phyloP scores from a whole-genome alignment of 2,888 invertebrate genomes.

The Lasioglossum calceatum region DNA sequence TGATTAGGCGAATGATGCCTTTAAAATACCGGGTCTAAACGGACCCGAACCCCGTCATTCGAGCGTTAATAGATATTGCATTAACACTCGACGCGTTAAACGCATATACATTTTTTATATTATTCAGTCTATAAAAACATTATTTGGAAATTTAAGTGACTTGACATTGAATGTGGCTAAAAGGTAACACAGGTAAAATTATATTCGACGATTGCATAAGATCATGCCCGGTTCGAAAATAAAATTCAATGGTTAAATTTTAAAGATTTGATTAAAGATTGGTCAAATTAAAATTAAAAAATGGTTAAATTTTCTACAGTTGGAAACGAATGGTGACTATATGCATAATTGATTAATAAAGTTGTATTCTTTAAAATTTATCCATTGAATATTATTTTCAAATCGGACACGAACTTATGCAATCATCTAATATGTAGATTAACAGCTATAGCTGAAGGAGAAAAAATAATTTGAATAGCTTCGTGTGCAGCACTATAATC shows the following conservation, averaged over 20 bases:
- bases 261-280: too few relatives aligned
- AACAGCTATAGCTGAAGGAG: neutral
- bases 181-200: neutral
- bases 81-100: neutral
- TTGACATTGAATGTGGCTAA: neutral
- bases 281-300: too few relatives aligned
- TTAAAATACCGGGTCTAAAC: neutral
- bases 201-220: neutral
- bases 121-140: neutral
- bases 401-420: too few relatives aligned
- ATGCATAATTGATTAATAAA: too few relatives aligned
- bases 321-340: too few relatives aligned
- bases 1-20: too few relatives aligned
- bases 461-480: conserved; percentile 1
- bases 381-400: too few relatives aligned
- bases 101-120: neutral
- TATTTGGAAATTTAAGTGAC: neutral
- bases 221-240: too few relatives aligned
- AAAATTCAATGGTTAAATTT: too few relatives aligned
- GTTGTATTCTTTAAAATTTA: too few relatives aligned
- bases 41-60: neutral
- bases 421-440: too few relatives aligned
- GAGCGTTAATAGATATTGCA: neutral
- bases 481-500: neutral
- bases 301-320: too few relatives aligned